These are phyloP conservation scores for Nymphalis io DNA, from an alignment of 1,140 invertebrate genomes.

Conservation along the genomic window DNA sequence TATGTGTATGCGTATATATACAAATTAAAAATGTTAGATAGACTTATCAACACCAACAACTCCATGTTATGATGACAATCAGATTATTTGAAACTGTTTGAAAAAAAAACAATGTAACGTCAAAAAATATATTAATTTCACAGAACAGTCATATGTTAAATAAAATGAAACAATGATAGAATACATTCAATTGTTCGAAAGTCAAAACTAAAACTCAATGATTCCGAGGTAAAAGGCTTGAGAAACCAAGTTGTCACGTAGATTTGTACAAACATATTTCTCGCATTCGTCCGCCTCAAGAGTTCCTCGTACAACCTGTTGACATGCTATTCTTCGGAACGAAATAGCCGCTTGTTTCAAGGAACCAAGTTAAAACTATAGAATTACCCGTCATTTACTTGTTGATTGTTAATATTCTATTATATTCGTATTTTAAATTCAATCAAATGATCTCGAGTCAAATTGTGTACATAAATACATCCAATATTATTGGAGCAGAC, in stretches of 20 bases:
- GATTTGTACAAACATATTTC: constrained; percentile 2
- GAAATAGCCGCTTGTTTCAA: constrained; percentile 52
- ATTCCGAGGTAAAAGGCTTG: neutral
- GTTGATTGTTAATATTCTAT: neutral
- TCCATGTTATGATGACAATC: too few relatives aligned
- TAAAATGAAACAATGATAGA: too few relatives aligned
- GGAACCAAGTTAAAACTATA: neutral
- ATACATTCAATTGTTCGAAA: too few relatives aligned
- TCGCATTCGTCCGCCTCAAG: neutral
- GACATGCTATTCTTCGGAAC: constrained; percentile 50
- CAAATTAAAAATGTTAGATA: too few relatives aligned
- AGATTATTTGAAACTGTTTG: too few relatives aligned
- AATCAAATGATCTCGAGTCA: neutral
- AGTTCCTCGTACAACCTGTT: constrained; percentile 54
- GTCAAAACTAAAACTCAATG: too few relatives aligned
- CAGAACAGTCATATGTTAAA: too few relatives aligned
- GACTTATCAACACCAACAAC: too few relatives aligned
- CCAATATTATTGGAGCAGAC: too few relatives aligned
- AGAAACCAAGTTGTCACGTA: neutral
- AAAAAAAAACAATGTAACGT: too few relatives aligned
- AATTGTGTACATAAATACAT: neutral
- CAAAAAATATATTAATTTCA: too few relatives aligned
- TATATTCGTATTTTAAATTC: neutral
- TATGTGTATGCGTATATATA: too few relatives aligned
- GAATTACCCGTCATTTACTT: neutral